Base-by-base conservation (phyloP, 2,888 invertebrate genomes). In the Asteroscopus sphinx region DNA sequence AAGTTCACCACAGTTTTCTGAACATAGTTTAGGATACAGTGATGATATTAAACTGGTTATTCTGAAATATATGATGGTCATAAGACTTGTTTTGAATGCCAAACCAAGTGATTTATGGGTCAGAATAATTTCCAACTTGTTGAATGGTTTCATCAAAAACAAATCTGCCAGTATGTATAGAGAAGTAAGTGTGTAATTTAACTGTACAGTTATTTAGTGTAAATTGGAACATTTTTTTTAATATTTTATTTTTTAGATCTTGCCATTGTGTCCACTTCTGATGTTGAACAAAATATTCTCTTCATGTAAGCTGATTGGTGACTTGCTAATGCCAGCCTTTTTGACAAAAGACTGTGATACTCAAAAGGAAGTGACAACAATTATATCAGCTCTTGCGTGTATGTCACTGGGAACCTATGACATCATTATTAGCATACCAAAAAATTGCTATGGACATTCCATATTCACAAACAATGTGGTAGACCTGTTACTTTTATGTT, bases 321-420 rank as follows among this genome's bases (percentile, higher is more conserved):
- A 94, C 26, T 77, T 93, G 45, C 71, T 94, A 8, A 87, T 93
- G 80, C 92, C 93, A 55, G 89, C 88, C 1, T 87, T 93, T 47
- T 76, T 90, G 12, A 83, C 82, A 16, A 93, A 90, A 75, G 79
- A 91, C 37, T 30, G 58, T 39, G 78, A 77, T 3, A 42, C 89
- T n/a, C 91, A 92, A 58, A 81, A 73, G 45, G 74, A 80, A 58
- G 69, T 94, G 4, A 65, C 82, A 2, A 55, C 74, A 57, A 65
- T 81, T 2, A 45, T 94, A 48, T 86, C 90, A 36, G 80, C 77
- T 11, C 72, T 94, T 28, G 77, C 82, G 44, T 94, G 94, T 52
- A 86, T 93, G 72, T 83, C 90, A 2, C 76, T 92, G 13, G 88
- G 89, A 2, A 77, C 81, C 12, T 85, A 83, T 59, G 73, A 69